These are phyloP conservation scores for Numenius phaeopus DNA, from an alignment of 2,797 vertebrate species.

Conservation along the genomic window DNA sequence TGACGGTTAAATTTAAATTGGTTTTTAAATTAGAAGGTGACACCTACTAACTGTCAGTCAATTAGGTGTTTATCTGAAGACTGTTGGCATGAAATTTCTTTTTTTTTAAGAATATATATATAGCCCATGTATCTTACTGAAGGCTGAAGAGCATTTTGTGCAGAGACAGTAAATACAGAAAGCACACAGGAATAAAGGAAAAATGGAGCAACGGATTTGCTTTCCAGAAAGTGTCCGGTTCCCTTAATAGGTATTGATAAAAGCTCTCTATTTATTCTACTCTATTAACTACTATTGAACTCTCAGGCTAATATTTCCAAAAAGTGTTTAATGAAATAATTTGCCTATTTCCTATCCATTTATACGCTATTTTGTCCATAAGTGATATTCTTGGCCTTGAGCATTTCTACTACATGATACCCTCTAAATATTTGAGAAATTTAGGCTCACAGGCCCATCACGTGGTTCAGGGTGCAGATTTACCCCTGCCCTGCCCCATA, in stretches of 20 bases:
- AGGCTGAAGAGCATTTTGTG: background rate
- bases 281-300: background rate
- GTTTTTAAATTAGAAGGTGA: constrained; percentile 69
- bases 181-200: background rate
- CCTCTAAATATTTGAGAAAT: background rate
- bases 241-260: background rate
- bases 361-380: background rate
- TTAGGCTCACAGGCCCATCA: fast-evolving
- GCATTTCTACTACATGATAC: background rate
- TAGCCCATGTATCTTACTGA: background rate
- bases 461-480: background rate
- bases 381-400: background rate
- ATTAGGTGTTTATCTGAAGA: constrained; percentile 53
- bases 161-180: background rate
- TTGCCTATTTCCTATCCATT: background rate
- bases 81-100: background rate
- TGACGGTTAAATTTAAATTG: constrained; percentile 66
- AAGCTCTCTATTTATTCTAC: background rate
- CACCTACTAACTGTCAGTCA: constrained; percentile 77
- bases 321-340: background rate
- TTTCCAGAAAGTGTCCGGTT: background rate
- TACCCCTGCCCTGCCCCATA: background rate
- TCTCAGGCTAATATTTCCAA: background rate
- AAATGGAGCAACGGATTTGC: background rate
- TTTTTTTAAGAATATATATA: background rate